phyloP scores from a whole-genome alignment of 2,113 vertebrate species.

The Colaptes auratus region DNA sequence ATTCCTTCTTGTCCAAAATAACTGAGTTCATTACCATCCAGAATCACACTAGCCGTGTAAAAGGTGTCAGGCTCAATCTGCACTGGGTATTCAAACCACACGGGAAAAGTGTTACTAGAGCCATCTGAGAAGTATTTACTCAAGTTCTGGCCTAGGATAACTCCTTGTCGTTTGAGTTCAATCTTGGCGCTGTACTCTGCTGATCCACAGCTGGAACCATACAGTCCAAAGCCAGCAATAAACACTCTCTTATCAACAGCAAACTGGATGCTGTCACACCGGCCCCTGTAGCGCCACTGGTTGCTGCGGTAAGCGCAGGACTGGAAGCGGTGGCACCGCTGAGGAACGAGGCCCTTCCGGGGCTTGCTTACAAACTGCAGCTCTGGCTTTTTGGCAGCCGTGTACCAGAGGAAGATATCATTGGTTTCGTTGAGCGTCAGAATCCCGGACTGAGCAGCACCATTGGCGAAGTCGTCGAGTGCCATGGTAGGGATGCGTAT shows the following conservation, averaged over 20 bases:
- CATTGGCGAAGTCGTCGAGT: constrained; percentile 95
- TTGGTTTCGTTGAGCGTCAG: constrained; percentile 96
- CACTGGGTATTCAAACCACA: constrained; percentile 97
- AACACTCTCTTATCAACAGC: constrained; percentile 96
- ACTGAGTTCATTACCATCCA: constrained; percentile 95
- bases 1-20: constrained; percentile 98
- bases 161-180: constrained; percentile 93
- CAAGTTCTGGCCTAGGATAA: constrained; percentile 92
- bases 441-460: constrained; percentile 94
- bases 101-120: constrained; percentile 95
- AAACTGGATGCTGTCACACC: constrained; percentile 98
- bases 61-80: constrained; percentile 97
- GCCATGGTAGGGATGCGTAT: constrained; percentile 96
- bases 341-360: constrained; percentile 89
- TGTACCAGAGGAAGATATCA: constrained; percentile 98
- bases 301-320: constrained; percentile 98
- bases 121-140: constrained; percentile 98
- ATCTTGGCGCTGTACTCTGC: constrained; percentile 97
- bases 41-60: constrained; percentile 94
- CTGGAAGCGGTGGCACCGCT: constrained; percentile 96
- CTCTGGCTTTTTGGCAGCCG: constrained; percentile 93
- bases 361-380: constrained; percentile 91
- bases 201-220: constrained; percentile 95
- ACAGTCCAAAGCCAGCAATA: constrained; percentile 94
- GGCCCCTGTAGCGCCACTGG: constrained; percentile 96